Base-by-base conservation (phyloP, 2,113 vertebrate species). In the Rhea americana region DNA sequence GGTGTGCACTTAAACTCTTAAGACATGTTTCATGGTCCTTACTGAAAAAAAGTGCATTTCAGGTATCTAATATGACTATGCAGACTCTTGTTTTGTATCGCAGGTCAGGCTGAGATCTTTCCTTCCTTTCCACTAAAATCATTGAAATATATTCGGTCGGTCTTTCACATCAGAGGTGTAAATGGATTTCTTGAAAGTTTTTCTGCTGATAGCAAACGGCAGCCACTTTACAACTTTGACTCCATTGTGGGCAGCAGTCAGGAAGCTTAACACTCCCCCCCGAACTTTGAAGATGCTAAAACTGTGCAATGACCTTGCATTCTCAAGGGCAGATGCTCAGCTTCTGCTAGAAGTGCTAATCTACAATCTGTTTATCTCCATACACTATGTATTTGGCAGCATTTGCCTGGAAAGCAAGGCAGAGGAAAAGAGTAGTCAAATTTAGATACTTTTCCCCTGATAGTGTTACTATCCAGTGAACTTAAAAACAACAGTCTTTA, bases 131-230 rank as follows among this genome's bases (percentile, higher is more conserved):
- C 53, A 68, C 91, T 96, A 85, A 97, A 96, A 88, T 95, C 91
- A 94, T 92, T 97, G 96, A 96, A 97, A 97, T 97, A 94, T 96
- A 96, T 96, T 96, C 93, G 94, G 89, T 77, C 94, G 82, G 90
- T 96, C 88, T 95, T 97, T 97, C 97, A 97, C 97, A 97, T 97
- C 96, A 96, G 95, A 97, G 96, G 96, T 98, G 97, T 96, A 97
- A 98, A 98, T 98, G 98, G 97, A 96, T 98, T 98, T 98, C 97
- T 95, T 97, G 95, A 96, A 97, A 96, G 93, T 97, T 97, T 97
- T 97, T 93, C 93, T 94, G 91, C 86, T 90, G 93, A 91, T 94
- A 82, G 79, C 90, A 93, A 97, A 96, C 67, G 2, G 73, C 90
- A 96, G 90, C 97, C 94, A 94, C 96, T 97, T 97, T 95, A 83